Base-by-base conservation (phyloP, 1,140 invertebrate genomes). In the Agrilus planipennis region DNA sequence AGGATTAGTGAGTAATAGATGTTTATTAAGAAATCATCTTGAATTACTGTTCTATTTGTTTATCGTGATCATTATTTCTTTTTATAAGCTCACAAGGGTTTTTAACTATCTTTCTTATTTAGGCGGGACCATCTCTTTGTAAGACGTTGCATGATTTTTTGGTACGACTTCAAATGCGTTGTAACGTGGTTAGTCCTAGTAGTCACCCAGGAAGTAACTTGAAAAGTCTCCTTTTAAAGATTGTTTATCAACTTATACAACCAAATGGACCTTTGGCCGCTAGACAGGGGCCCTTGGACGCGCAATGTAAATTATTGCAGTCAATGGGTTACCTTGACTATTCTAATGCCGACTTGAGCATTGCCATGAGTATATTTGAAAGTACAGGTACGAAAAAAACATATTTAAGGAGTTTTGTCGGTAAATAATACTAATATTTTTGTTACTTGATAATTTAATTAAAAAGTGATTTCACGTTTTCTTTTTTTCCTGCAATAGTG, bases 41-140 rank as follows among this genome's bases (percentile, higher is more conserved):
- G n/a, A 25, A 7, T 25, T 6, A 25, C 23, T 25, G n/a, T 7
- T 6, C 23, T n/a, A n/a, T n/a, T n/a, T n/a, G 9, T 7, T 15
- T 15, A 32, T 11, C 31, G 7, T 9, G 7, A 15, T 7, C 31
- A 32, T 32, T 7, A 9, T 15, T 32, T 11, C 15, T 32, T 9
- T 32, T 9, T 32, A 9, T 39, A 42, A 6, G 34, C 9, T 16
- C 11, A 36, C 15, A 16, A 22, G 3, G 16, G 18, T 23, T 39
- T 50, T 21, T 29, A 23, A 39, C 23, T 14, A 21, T 22, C 4
- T 4, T 34, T 17, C 20, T 36, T 50, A 60, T 63, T 39, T 49
- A 84, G 80, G 82, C 79, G 54, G 84, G 84, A n/a, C 82, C 84
- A 20, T 79, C 79, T 25, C 74, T 85, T 15, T 81, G 79, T 38